Evolutionary conservation across 2,888 invertebrate species (phyloP).

Genomic region (Cotesia congregata): DNA sequence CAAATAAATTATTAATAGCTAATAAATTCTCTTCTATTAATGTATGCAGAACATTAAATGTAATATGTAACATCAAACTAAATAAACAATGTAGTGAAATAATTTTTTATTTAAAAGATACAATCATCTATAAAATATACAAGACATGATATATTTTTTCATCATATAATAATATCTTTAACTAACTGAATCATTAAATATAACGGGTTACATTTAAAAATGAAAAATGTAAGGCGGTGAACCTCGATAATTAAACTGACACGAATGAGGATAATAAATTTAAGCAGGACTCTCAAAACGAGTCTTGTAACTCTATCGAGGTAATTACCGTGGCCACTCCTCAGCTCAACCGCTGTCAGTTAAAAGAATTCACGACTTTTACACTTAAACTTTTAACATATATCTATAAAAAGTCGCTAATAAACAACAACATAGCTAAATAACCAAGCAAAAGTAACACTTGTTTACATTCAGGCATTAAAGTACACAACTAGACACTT

Average conservation of each 20-base stretch:
- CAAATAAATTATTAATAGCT: no score
- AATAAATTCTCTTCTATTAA: no score
- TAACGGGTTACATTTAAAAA: conserved; percentile 14
- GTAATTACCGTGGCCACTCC: conserved; percentile 66
- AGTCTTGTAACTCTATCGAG: conserved; percentile 67
- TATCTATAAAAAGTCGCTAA: conserved; percentile 11
- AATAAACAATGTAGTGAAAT: not conserved
- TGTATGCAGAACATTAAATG: not conserved
- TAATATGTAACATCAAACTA: not conserved
- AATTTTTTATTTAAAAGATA: not conserved
- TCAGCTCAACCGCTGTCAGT: conserved; percentile 55
- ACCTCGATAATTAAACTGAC: conserved; percentile 63
- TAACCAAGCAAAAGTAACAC: conserved; percentile 25
- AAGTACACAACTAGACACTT: not conserved
- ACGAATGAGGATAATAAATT: conserved; percentile 66
- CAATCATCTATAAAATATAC: not conserved
- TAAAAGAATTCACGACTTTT: conserved; percentile 47
- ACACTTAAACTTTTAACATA: conserved; percentile 48
- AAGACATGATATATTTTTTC: not conserved
- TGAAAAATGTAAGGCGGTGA: conserved; percentile 32
- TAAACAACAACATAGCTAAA: conserved; percentile 15
- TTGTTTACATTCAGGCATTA: not conserved
- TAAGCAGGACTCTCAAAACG: conserved; percentile 60
- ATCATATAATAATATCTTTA: not conserved
- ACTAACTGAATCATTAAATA: not conserved